Base-by-base conservation (phyloP, 2,888 invertebrate genomes). In the Tachystola acroxantha region DNA sequence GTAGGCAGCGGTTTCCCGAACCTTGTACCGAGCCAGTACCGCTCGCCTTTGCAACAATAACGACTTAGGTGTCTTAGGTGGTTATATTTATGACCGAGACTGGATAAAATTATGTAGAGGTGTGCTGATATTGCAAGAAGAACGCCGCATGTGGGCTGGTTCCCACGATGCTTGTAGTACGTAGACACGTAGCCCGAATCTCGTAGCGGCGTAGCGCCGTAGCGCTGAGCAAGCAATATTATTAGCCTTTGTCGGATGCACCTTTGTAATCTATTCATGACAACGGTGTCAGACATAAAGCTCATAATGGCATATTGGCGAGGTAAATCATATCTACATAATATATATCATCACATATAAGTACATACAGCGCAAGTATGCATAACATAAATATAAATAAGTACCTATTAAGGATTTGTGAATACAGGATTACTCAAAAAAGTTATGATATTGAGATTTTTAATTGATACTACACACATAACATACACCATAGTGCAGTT, bases 51-150 rank as follows among this genome's bases (percentile, higher is more conserved):
- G 57, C 55, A 59, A 61, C 64, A 68, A 69, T 68, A 73, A 71
- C 61, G 64, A 53, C 57, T 60, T 53, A 60, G 60, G 60, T 58
- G 64, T 53, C 57, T 60, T 53, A 60, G 60, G 60, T 58, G 60
- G 16, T 45, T 60, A 55, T 71, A 74, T 76, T 77, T 74, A 76
- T 64, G 64, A 49, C 50, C 61, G 42, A 57, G 49, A 66, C 65
- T 67, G 68, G 72, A 69, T 70, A 66, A 71, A 74, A 74, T 74
- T 73, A 77, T 74, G 68, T 70, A 64, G 56, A 63, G 53, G 60
- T 59, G 56, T 60, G 58, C 63, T 69, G 69, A 76, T 74, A 73
- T 71, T 59, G 57, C 69, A 57, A 64, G 62, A 69, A 54, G 58
- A 64, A 60, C 57, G 43, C 62, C 45, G 57, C 74, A 65, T 59